phyloP scores from a whole-genome alignment of 92 coral and sea anemone species.

The Nematostella vectensis region DNA sequence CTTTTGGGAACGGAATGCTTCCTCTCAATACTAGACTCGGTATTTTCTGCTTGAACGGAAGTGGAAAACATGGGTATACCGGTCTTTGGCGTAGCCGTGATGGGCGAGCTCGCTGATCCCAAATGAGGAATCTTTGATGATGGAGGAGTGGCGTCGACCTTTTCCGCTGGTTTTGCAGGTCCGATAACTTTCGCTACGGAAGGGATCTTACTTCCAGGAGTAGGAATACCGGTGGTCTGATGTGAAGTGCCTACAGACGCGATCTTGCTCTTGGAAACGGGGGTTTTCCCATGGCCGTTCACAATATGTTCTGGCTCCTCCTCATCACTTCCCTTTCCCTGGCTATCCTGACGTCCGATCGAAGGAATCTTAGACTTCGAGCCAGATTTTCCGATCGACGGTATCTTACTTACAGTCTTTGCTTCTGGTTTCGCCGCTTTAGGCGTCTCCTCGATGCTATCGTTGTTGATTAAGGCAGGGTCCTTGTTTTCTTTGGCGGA shows the following conservation, averaged over 20 bases:
- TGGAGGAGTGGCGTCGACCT: constrained; percentile 23
- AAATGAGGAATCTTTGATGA: constrained; percentile 11
- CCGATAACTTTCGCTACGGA: constrained; percentile 24
- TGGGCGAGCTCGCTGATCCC: constrained; percentile 7
- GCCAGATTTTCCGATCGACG: constrained; percentile 51
- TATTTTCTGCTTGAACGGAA: neutral
- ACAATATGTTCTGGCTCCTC: constrained; percentile 2
- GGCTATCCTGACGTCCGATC: constrained; percentile 34
- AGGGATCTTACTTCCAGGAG: constrained; percentile 44
- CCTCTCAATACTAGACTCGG: neutral
- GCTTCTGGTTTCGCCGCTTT: constrained; percentile 16
- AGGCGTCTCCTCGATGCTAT: constrained; percentile 24
- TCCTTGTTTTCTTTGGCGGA: constrained; percentile 82
- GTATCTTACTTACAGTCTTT: constrained; percentile 58
- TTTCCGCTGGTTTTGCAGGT: constrained; percentile 10
- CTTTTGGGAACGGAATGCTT: neutral
- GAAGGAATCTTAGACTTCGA: constrained; percentile 49
- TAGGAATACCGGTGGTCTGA: constrained; percentile 30
- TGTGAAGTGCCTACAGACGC: constrained; percentile 2
- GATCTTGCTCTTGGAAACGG: constrained; percentile 19
- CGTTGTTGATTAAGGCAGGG: constrained; percentile 23
- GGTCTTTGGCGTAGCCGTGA: constrained; percentile 3
- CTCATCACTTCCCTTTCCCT: constrained; percentile 12
- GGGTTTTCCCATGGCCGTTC: constrained; percentile 3
- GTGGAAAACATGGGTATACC: constrained; percentile 15